Base-by-base conservation (phyloP, 92 coral and sea anemone genomes). In the Palythoa grandis region DNA sequence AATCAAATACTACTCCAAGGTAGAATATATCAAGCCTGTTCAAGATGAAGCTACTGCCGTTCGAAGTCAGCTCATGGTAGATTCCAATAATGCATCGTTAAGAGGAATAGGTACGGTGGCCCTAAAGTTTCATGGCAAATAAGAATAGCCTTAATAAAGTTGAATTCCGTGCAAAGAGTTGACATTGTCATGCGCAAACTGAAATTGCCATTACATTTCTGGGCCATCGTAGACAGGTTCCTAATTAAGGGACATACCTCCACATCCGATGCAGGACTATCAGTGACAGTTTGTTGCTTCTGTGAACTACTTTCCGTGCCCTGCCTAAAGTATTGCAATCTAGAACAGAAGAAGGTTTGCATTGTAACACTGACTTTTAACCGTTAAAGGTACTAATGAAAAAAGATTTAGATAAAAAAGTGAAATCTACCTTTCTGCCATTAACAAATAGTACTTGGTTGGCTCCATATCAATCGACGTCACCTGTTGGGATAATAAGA, bases 381-480 rank as follows among this genome's bases (percentile, higher is more conserved):
- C 74, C 7, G 6, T 25, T 67, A 8, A 22, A 67, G 35, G 35
- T 29, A 1, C 0, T 19, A 61, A n/a, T n/a, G 16, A 61, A 4
- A 19, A 67, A 23, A 7, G 39, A 5, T 19, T 65, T 11, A 37
- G 22, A 38, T 1, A 9, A 0, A 52, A 20, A n/a, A 1, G 13
- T 29, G 35, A 29, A 29, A 29, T 48, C 15, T 39, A 84, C 98
- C 98, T 90, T 78, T 90, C 92, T 65, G 93, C 91, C 29, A 92
- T 93, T 19, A 94, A 86, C 38, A 94, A 88, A 54, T 92, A 94
- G 84, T 94, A 94, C 91, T 94, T 94, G 56, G 93, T 94, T 14
- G 98, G 98, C 53, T 94, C 98, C 86, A 94, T 72, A 43, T 94
- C 98, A 65, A 94, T 94, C 1, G 98, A 94, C 57, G 95, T 92